Conservation (phyloP, 1,140 invertebrate genomes). For the Drosophila subpulchrella region DNA sequence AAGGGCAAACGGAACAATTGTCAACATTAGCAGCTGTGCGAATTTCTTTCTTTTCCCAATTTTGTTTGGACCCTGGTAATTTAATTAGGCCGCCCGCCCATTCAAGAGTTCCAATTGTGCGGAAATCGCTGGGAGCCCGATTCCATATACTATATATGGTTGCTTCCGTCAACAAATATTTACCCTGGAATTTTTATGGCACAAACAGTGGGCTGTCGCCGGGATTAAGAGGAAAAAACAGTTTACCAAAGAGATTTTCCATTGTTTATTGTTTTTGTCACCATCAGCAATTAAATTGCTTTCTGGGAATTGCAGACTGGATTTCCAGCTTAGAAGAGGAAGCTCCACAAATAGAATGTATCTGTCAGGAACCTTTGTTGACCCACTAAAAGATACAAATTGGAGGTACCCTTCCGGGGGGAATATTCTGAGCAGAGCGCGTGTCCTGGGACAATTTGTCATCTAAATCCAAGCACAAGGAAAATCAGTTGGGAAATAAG, state of each 20-base stretch:
- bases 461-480: constrained; percentile 21
- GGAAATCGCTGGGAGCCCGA: constrained; percentile 49
- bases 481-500: constrained; percentile 34
- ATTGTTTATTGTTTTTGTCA: constrained; percentile 48
- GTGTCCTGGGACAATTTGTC: constrained; percentile 47
- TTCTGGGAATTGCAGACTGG: constrained; percentile 34
- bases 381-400: constrained; percentile 7
- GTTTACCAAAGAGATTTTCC: constrained; percentile 53
- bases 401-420: constrained; percentile 5
- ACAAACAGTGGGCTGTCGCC: constrained; percentile 52
- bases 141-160: constrained; percentile 19
- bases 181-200: constrained; percentile 43
- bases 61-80: constrained; percentile 40
- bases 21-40: constrained; percentile 60
- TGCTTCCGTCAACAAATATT: constrained; percentile 73
- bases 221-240: constrained; percentile 71
- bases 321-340: constrained; percentile 24
- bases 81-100: constrained; percentile 62
- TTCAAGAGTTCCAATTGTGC: constrained; percentile 41
- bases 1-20: constrained; percentile 43
- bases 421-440: constrained; percentile 19
- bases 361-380: constrained; percentile 7
- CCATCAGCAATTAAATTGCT: constrained; percentile 39
- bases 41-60: constrained; percentile 10
- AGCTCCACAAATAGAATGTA: constrained; percentile 17